These are phyloP conservation scores for Tineola bisselliella DNA, from an alignment of 2,888 invertebrate species.

Conservation along the genomic window DNA sequence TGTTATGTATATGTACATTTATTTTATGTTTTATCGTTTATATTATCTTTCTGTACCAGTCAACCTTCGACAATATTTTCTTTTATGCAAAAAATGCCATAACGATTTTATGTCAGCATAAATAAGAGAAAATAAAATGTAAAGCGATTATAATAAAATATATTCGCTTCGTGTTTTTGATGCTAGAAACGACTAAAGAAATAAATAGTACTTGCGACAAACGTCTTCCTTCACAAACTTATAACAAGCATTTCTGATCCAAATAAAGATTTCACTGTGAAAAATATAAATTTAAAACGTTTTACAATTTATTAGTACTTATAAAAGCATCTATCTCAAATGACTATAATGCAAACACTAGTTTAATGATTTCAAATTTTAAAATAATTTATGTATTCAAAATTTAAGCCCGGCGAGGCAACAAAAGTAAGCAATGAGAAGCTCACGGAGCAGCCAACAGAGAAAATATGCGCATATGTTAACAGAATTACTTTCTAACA, in stretches of 20 bases:
- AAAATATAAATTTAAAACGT: background rate
- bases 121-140: no score
- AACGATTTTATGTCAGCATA: no score
- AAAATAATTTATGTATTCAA: background rate
- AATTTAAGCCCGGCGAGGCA: background rate
- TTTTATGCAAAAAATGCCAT: no score
- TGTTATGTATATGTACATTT: no score
- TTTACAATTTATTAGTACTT: background rate
- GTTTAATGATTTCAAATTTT: no score
- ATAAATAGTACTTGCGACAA: background rate
- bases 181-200: background rate
- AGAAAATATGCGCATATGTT: conserved; percentile 13
- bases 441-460: background rate
- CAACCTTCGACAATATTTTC: no score
- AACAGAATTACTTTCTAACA: conserved; percentile 11
- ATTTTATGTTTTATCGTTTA: no score
- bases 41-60: no score
- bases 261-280: background rate
- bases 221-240: background rate
- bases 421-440: background rate
- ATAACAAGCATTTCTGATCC: background rate
- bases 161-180: background rate
- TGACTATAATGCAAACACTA: no score
- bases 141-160: no score
- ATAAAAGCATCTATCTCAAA: no score